Evolutionary conservation across 2,888 invertebrate species (phyloP), one percentile per base, ranked within the genome.

Genomic region (Sesamia inferens): DNA sequence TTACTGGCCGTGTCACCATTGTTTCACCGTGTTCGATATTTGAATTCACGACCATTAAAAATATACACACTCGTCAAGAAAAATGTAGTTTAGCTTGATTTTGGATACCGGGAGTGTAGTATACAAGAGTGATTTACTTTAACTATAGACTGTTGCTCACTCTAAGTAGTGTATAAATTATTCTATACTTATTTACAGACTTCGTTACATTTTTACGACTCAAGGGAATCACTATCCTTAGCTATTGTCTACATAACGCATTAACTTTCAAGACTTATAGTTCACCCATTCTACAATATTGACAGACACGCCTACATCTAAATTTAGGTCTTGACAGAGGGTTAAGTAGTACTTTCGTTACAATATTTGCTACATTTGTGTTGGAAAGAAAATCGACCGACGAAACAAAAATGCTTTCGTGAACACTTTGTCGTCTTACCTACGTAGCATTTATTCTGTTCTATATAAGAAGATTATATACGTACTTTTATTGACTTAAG

Each of bases 321-420:
- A 76, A 70, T 77, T 83, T 16, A 0, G 13, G 64, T 14, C 66
- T 64, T 61, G 80, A 73, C 48, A 64, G 39, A 31, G 68, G 66
- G 58, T 68, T 68, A 79, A 63, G 24, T 57, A 71, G 76, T 71
- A 62, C 61, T 74, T 73, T 65, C n/a, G 24, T 39, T 48, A 73
- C 68, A 70, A 71, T 74, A 79, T 79, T 68, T 68, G 69, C 39
- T 74, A 72, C 68, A 64, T 71, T 78, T 68, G 64, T 57, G 24
- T 67, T 42, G 51, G 64, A 78, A 71, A 42, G 22, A 48, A 19
- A 68, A 82, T 78, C 66, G 79, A 79, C 68, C 61, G 61, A 16
- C 5, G 22, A 68, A 76, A 71, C 58, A 77, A 65, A 67, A 76
- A 63, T 42, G n/a, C 64, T 64, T 31, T 16, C 31, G 14, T 48